Base-by-base conservation (phyloP, 2,797 vertebrate genomes). In the Holocentrus rufus region DNA sequence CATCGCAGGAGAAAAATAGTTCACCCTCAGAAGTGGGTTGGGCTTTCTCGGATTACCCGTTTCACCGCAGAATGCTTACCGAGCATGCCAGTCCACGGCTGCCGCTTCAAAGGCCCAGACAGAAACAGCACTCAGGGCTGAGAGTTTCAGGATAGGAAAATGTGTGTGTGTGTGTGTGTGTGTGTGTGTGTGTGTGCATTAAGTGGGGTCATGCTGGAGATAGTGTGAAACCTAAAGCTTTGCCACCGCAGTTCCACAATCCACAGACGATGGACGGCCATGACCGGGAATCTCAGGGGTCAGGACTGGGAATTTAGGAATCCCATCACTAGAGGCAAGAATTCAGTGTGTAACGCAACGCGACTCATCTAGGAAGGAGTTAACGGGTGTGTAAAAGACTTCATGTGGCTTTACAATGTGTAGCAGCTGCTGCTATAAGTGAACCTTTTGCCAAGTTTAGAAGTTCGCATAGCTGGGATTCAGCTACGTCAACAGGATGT, bases 31-130 rank as follows among this genome's bases (percentile, higher is more conserved):
- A 20, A 55, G 65, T 64, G 68, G 78, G 72, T 76, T 27, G 75
- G 84, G 84, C 83, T 86, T 89, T 90, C 87, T 90, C 89, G 89
- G 65, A 42, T 88, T 88, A 88, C 89, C 79, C 66, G 1, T 71
- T 77, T 77, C 64, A 65, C 47, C n/a, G 54, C 61, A 75, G 81
- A 79, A 79, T 69, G 72, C 81, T 76, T 61, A 56, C 54, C 1
- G 36, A 36, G 77, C 69, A 74, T 80, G 81, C 74, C 6, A 39
- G 80, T 34, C 68, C 65, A 30, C 22, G 62, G 69, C 83, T 80
- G 67, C 64, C 0, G 82, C 84, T 84, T 80, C 76, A 81, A 76
- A 84, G 75, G 55, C 64, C 61, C n/a, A 76, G 74, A 87, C 85
- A 72, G 64, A 79, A 82, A 76, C 59, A 55, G 73, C 81, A 67